Percentiles rank a stretch among this genome's conserved stretches.
Evolutionary conservation across 2,888 invertebrate species (phyloP).

Genomic region (Cerceris rybyensis): DNA sequence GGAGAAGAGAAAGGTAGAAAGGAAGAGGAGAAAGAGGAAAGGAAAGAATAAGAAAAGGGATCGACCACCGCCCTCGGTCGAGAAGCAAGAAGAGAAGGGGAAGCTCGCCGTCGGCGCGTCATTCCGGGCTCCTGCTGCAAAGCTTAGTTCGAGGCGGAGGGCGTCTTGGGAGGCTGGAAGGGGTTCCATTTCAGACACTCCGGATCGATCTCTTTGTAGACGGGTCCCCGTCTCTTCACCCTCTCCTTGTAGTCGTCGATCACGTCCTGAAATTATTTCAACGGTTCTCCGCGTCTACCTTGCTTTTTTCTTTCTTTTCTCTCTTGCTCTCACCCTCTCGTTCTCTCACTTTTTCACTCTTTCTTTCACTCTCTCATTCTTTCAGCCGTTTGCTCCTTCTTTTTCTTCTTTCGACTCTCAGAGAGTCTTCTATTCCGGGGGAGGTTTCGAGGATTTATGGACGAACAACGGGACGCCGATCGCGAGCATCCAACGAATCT

Average conservation of each 20-base stretch:
- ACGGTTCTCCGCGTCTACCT: slow-evolving; percentile 36
- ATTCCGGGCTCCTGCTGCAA: slow-evolving; percentile 48
- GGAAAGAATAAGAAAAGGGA: slow-evolving; percentile 35
- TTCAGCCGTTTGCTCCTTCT: background rate
- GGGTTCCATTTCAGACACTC: slow-evolving; percentile 95
- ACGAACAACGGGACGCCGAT: too few species aligned
- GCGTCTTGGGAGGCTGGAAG: slow-evolving; percentile 85
- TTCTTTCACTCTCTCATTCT: background rate
- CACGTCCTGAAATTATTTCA: slow-evolving; percentile 87
- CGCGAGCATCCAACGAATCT: too few species aligned
- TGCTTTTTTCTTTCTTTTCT: slow-evolving; percentile 8
- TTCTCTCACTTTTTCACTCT: slow-evolving; percentile 1
- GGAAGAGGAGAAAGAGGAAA: slow-evolving; percentile 30
- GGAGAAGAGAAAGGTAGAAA: background rate
- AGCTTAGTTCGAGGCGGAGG: slow-evolving; percentile 80
- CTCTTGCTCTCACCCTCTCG: background rate
- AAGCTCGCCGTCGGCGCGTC: slow-evolving; percentile 51
- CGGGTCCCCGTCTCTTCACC: slow-evolving; percentile 88
- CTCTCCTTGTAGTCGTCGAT: slow-evolving; percentile 95
- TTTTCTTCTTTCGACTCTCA: background rate
- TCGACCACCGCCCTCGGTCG: slow-evolving; percentile 51
- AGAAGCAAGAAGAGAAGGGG: slow-evolving; percentile 8
- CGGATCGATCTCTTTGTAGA: slow-evolving; percentile 94
- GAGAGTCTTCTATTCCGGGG: too few species aligned
- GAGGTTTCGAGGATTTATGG: too few species aligned